Evolutionary conservation across 2,888 invertebrate species (phyloP).

Genomic region (Scrobipalpa costella): DNA sequence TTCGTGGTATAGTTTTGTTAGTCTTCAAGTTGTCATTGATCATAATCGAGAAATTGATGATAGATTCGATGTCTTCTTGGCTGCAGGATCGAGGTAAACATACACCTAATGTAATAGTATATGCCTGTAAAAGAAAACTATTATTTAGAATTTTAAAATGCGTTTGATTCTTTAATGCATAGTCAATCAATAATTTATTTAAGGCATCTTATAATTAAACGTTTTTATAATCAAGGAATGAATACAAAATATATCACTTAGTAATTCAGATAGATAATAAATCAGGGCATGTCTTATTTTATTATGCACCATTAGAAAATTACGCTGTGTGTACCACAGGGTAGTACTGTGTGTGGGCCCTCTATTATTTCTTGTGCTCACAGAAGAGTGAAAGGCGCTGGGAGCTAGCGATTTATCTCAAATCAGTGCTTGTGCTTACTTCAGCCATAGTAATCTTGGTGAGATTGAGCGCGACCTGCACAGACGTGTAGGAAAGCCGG

Average conservation of each 20-base stretch:
- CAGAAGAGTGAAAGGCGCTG: too few species aligned
- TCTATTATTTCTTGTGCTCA: constrained; percentile 32
- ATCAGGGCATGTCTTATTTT: too few species aligned
- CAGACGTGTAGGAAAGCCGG: constrained; percentile 56
- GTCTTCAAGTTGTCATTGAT: constrained; percentile 66
- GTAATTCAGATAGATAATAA: too few species aligned
- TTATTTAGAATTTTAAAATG: constrained; percentile 5
- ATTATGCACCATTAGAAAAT: neutral
- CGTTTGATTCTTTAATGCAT: constrained; percentile 10
- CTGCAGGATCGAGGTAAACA: constrained; percentile 75
- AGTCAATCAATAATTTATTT: neutral
- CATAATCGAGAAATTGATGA: constrained; percentile 74
- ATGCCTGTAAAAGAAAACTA: constrained; percentile 61
- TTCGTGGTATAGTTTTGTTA: constrained; percentile 60
- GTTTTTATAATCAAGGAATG: too few species aligned
- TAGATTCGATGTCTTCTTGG: constrained; percentile 62
- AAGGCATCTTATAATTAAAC: neutral
- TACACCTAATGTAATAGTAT: constrained; percentile 63
- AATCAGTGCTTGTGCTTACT: too few species aligned
- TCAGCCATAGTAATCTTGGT: constrained; percentile 64
- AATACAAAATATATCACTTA: too few species aligned
- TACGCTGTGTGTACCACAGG: neutral
- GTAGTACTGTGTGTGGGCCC: neutral
- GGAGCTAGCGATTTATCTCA: too few species aligned
- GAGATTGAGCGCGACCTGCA: constrained; percentile 61